Evolutionary conservation across 1,140 invertebrate species (phyloP).

Genomic region (Papilio dardanus): DNA sequence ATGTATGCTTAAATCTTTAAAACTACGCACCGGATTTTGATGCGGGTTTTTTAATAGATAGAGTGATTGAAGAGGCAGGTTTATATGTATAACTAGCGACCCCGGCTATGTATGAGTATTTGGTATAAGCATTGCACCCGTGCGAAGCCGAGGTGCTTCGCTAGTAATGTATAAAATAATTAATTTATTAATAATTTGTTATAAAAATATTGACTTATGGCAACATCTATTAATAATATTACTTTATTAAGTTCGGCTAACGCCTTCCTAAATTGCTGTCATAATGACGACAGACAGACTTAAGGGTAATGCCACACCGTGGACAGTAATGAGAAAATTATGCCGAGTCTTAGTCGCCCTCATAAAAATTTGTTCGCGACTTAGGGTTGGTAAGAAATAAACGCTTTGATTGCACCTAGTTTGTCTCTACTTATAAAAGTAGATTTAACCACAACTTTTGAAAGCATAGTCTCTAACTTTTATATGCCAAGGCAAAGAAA

Average conservation of each 20-base stretch:
- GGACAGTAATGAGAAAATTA: slow-evolving; percentile 76
- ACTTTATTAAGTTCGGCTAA: slow-evolving; percentile 56
- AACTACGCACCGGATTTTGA: too few species aligned
- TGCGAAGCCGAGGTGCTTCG: too few species aligned
- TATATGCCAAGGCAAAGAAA: neutral
- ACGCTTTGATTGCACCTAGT: slow-evolving; percentile 43
- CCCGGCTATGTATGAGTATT: too few species aligned
- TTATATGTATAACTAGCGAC: too few species aligned
- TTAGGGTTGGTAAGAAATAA: slow-evolving; percentile 66
- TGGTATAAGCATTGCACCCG: too few species aligned
- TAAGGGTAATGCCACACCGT: slow-evolving; percentile 54
- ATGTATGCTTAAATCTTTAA: too few species aligned
- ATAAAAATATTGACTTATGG: neutral
- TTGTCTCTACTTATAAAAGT: slow-evolving; percentile 1
- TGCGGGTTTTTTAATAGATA: too few species aligned
- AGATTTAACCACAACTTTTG: neutral
- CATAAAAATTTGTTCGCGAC: slow-evolving; percentile 76
- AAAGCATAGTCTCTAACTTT: neutral
- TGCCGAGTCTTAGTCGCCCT: slow-evolving; percentile 71
- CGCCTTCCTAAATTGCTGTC: slow-evolving; percentile 59
- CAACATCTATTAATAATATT: slow-evolving; percentile 31
- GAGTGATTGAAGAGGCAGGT: too few species aligned
- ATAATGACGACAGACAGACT: slow-evolving; percentile 60
- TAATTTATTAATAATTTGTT: neutral
- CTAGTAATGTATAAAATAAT: neutral